A percentile compares a stretch with the other conserved stretches of the same genome.
Conservation (phyloP, 2,113 vertebrate genomes). For the Proteles cristata region DNA sequence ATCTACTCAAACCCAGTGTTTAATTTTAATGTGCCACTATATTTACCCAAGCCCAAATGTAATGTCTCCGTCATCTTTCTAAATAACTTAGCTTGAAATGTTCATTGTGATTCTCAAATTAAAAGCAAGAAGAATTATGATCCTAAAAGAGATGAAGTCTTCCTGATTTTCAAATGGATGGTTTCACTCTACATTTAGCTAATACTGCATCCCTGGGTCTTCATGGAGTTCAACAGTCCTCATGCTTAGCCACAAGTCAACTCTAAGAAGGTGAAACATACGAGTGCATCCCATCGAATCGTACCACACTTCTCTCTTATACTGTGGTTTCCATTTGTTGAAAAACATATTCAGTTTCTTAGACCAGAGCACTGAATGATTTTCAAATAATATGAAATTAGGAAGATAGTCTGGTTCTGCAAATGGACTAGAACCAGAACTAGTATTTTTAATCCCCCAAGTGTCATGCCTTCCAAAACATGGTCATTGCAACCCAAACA, state of each 20-base stretch:
- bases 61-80: conserved; percentile 72
- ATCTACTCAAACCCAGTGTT: conserved; percentile 66
- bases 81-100: conserved; percentile 71
- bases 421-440: conserved; percentile 32
- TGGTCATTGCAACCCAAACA: conserved; percentile 2
- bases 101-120: conserved; percentile 66
- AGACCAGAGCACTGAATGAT: conserved; percentile 10
- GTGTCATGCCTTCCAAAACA: conserved; percentile 31
- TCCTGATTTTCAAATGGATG: conserved; percentile 35
- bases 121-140: conserved; percentile 60
- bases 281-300: neutral
- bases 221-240: neutral
- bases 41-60: conserved; percentile 76
- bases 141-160: conserved; percentile 60
- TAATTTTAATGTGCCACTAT: conserved; percentile 76
- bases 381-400: conserved; percentile 41
- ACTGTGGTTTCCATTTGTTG: neutral
- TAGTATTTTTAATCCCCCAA: neutral
- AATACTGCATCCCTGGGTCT: neutral
- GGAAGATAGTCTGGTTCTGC: neutral
- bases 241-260: neutral
- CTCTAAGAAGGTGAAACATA: neutral
- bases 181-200: conserved; percentile 11
- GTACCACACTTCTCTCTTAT: neutral
- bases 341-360: neutral